A percentile compares a stretch with the other conserved stretches of the same genome.
These are phyloP conservation scores for Melanophora roralis DNA, from an alignment of 2,888 invertebrate species.

Conservation along the genomic window DNA sequence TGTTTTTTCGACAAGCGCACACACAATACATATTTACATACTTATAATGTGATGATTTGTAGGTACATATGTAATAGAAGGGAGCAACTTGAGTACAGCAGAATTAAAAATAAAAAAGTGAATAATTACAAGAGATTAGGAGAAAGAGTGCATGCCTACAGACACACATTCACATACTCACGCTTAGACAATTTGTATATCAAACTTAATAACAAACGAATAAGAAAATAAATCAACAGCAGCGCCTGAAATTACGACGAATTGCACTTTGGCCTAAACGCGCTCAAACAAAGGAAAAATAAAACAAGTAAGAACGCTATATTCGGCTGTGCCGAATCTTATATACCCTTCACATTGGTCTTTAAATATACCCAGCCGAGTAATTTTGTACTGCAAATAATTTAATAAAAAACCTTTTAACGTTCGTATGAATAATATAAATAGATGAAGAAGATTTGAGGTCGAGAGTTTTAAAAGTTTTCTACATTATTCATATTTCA, in stretches of 20 bases:
- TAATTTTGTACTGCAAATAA: too few species aligned
- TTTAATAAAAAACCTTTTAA: too few species aligned
- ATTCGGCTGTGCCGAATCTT: too few species aligned
- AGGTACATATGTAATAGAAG: slow-evolving; percentile 50
- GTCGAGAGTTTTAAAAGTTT: too few species aligned
- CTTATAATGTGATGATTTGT: slow-evolving; percentile 53
- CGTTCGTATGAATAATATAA: too few species aligned
- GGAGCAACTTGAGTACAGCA: slow-evolving; percentile 29
- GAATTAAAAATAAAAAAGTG: background rate
- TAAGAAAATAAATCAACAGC: slow-evolving; percentile 60
- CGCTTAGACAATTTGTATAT: background rate
- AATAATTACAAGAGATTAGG: slow-evolving; percentile 1
- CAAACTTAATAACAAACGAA: slow-evolving; percentile 54
- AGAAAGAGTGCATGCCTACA: background rate
- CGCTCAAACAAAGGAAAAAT: slow-evolving; percentile 54
- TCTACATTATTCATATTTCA: too few species aligned
- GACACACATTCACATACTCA: background rate
- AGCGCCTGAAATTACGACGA: slow-evolving; percentile 63
- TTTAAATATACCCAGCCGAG: too few species aligned
- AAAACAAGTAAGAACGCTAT: slow-evolving; percentile 31
- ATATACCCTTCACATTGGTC: too few species aligned
- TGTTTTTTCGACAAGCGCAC: slow-evolving; percentile 40
- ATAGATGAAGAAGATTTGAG: too few species aligned
- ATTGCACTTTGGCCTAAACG: slow-evolving; percentile 63
- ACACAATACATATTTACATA: slow-evolving; percentile 21